Conservation (phyloP, 2,888 invertebrate genomes). For the Alentia gelatinosa region DNA sequence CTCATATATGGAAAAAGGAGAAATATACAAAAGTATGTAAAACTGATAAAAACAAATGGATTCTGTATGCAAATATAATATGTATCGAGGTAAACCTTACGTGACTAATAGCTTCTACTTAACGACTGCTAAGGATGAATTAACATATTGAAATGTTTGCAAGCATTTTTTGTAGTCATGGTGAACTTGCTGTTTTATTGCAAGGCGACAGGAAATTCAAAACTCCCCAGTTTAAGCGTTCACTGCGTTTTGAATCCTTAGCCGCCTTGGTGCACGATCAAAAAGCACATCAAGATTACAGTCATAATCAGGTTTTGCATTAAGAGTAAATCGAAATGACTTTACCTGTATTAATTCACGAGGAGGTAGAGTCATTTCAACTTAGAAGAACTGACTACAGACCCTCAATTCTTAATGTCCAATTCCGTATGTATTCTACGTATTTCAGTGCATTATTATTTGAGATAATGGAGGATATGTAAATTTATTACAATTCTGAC, state of each 20-base stretch:
- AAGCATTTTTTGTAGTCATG: conserved; percentile 20
- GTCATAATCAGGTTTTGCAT: conserved; percentile 37
- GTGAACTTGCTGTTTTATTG: conserved; percentile 45
- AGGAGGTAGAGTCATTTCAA: not conserved
- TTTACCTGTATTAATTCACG: not conserved
- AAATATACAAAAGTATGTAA: not conserved
- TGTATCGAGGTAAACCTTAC: not conserved
- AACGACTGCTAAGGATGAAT: not conserved
- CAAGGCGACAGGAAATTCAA: not conserved
- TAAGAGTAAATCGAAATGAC: not conserved
- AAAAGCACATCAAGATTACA: conserved; percentile 29
- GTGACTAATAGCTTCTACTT: conserved; percentile 4
- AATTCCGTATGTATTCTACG: not conserved
- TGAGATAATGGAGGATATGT: too few species aligned
- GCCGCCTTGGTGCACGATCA: conserved; percentile 5
- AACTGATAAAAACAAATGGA: not conserved
- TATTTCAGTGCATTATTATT: not conserved
- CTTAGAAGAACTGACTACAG: not conserved
- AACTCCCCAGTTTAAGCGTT: not conserved
- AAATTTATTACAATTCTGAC: not conserved
- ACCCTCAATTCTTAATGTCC: not conserved
- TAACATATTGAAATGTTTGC: not conserved
- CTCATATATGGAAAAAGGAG: not conserved
- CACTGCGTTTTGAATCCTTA: conserved; percentile 27
- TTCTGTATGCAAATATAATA: not conserved